Base-by-base conservation (phyloP, 37 sponge, comb jelly and placozoan genomes). In the Halichondria panicea region DNA sequence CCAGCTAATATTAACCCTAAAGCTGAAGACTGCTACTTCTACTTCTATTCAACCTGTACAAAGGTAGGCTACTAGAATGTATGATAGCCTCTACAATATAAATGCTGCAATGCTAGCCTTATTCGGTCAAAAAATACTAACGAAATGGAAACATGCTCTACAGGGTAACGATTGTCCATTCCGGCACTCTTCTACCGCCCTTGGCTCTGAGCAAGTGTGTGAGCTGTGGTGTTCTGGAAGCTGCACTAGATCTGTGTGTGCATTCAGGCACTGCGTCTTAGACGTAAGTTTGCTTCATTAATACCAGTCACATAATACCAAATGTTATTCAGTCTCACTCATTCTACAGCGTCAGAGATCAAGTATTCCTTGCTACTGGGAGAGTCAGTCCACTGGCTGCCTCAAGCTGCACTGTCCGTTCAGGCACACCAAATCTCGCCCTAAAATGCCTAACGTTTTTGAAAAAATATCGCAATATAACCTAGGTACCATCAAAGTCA, bases 301-400 rank as follows among this genome's bases (percentile, higher is more conserved):
- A 39, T 44, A 61, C 36, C 25, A 55, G 11, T 40, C 4, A 22
- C 31, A 37, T 31, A 32, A 19, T 13, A 34, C 25, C 6, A 58
- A n/a, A n/a, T n/a, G n/a, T n/a, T n/a, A n/a, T n/a, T 18, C 27
- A 12, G 31, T 42, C 38, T 4, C 19, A 13, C 44, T 44, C 11
- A 48, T 22, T 7, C 19, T 40, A 1, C 46, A 82, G 82, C 81
- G 92, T 35, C 92, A 91, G 41, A 66, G 92, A 15, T 66, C 83
- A 1, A 15, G 56, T 22, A 91, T 91, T 11, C 83, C 92, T 0
- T 91, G 92, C 36, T 91, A 81, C 76, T 91, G 92, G 92, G 92
- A 91, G 87, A 62, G n/a, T 42, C 87, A 79, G 58, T 55, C 92
- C 39, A 18, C 66, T 0, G 92, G 92, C 38, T 91, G 92, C 37